Conservation (phyloP, 2,113 vertebrate genomes). For the Silurus asotus region DNA sequence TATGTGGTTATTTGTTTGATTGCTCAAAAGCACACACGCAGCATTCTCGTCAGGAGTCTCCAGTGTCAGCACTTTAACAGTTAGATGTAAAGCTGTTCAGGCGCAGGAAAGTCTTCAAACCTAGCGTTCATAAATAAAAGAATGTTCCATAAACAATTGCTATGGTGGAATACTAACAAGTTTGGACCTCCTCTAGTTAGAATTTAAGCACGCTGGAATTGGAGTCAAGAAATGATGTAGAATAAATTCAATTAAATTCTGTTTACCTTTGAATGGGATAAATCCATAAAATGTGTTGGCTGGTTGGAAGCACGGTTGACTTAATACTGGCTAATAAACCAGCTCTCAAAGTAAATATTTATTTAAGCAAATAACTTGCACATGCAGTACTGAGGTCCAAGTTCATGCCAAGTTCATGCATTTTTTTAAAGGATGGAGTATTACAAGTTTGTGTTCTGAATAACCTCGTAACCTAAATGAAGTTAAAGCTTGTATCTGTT, state of each 20-base stretch:
- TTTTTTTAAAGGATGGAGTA: neutral
- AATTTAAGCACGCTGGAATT: neutral
- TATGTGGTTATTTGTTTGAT: neutral
- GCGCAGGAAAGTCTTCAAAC: neutral
- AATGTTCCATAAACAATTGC: neutral
- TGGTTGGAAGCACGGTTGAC: neutral
- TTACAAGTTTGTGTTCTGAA: neutral
- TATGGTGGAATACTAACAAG: neutral
- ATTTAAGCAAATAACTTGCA: neutral
- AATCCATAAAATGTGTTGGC: too few species aligned
- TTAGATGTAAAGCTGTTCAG: neutral
- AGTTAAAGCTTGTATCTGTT: neutral
- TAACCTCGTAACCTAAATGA: neutral
- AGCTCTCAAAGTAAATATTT: neutral
- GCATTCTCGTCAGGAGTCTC: neutral
- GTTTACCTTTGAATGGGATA: too few species aligned
- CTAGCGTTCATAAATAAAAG: neutral
- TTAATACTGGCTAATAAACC: neutral
- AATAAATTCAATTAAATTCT: neutral
- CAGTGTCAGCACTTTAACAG: neutral
- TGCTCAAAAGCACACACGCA: neutral
- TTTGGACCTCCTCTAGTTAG: neutral
- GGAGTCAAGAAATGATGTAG: neutral
- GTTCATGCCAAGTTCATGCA: neutral
- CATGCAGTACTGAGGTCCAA: neutral